Percentiles rank a stretch among this genome's conserved stretches.
Conservation (phyloP, 2,888 invertebrate genomes). For the Calameuta pallipes region DNA sequence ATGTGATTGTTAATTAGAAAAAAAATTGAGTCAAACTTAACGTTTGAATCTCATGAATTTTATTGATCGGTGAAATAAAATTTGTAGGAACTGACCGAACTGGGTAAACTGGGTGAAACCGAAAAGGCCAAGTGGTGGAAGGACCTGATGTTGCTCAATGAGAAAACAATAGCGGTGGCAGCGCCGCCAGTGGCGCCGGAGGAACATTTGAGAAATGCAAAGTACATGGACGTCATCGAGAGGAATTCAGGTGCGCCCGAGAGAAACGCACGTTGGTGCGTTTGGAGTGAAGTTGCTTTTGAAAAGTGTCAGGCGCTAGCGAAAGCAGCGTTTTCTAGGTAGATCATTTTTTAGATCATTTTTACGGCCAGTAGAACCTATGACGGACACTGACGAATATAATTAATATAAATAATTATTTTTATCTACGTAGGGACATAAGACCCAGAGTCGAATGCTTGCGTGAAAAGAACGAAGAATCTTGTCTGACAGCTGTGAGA, state of each 20-base stretch:
- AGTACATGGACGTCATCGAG: constrained; percentile 78
- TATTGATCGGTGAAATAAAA: neutral
- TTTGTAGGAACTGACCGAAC: constrained; percentile 51
- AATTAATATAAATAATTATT: neutral
- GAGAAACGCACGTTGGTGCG: constrained; percentile 74
- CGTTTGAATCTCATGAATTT: neutral
- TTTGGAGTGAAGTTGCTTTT: constrained; percentile 74
- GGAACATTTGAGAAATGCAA: constrained; percentile 73
- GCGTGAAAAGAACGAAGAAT: constrained; percentile 72
- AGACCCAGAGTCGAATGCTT: constrained; percentile 85
- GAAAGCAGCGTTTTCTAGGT: constrained; percentile 77
- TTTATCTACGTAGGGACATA: constrained; percentile 70
- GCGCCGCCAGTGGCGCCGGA: constrained; percentile 73
- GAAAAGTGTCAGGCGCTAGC: constrained; percentile 81
- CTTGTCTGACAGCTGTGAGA: constrained; percentile 76
- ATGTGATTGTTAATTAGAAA: neutral
- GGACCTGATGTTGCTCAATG: constrained; percentile 71
- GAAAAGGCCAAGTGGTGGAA: constrained; percentile 66
- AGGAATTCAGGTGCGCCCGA: constrained; percentile 79
- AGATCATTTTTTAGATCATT: neutral
- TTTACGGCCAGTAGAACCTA: neutral
- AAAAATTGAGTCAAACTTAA: neutral
- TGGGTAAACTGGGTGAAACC: constrained; percentile 61
- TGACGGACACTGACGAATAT: neutral
- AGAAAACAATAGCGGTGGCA: constrained; percentile 75